phyloP scores from a whole-genome alignment of 2,888 invertebrate species.

The Anoncus sp. region DNA sequence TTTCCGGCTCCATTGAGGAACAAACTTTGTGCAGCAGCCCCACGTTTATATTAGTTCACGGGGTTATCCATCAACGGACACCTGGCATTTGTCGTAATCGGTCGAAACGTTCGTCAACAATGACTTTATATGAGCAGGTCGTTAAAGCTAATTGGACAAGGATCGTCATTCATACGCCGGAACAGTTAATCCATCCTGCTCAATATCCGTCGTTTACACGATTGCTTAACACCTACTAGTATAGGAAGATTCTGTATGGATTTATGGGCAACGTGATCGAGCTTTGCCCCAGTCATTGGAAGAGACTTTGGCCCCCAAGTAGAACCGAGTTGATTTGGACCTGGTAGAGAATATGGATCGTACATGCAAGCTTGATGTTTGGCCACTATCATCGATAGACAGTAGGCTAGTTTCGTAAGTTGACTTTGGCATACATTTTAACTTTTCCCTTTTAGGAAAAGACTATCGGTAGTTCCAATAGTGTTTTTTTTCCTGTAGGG shows the following conservation, averaged over 20 bases:
- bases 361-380: no score
- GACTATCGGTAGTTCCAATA: no score
- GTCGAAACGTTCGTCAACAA: conserved; percentile 7
- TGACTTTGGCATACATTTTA: no score
- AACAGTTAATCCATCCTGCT: not conserved
- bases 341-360: no score
- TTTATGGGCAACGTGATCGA: not conserved
- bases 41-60: not conserved
- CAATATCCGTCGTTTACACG: not conserved
- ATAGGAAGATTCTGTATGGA: not conserved
- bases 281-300: no score
- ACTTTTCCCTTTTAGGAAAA: no score
- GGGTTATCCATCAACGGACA: not conserved
- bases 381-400: no score
- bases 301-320: no score
- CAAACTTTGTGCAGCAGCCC: not conserved
- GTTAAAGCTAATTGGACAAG: conserved; percentile 43
- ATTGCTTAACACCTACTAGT: not conserved
- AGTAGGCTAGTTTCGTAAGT: no score
- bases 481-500: no score
- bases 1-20: not conserved
- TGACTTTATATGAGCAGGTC: not conserved
- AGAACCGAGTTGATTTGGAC: no score
- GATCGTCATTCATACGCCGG: not conserved
- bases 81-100: not conserved